Base-by-base conservation (phyloP, 2,888 invertebrate species). In the Nomada fabriciana region DNA sequence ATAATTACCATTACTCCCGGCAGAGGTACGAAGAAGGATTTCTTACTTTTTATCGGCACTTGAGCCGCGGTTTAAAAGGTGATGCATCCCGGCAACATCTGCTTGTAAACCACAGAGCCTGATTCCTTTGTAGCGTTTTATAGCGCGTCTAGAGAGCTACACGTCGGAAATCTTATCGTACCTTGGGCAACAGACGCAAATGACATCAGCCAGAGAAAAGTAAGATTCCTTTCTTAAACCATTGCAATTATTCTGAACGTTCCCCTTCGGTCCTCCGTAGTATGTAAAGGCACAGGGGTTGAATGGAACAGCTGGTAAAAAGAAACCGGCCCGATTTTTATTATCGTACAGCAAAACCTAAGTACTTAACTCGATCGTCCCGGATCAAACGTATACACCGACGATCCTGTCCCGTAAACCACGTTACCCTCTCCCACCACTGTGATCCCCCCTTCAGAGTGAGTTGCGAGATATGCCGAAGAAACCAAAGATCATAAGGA, bases 301-400 rank as follows among this genome's bases (percentile, higher is more conserved):
- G 55, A 2, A 2, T 52, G 47, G 75, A 42, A 52, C 55, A 50
- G 43, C 23, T 36, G 29, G 1, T 42, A 42, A n/a, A n/a, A 29
- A 23, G 43, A 23, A 36, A 43, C 77, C 72, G 79, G 85, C 81
- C 73, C 82, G 85, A 80, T 88, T 86, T 88, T 88, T 85, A 88
- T 86, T 89, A 81, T 76, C 76, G 83, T 89, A 83, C 89, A 82
- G 76, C 84, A 83, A 86, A 86, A 85, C 89, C 89, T 89, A 88
- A 89, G 89, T 88, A 81, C 84, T 84, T 89, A 89, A 89, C 85
- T 89, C 86, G 85, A 89, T 89, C 89, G 88, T 79, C 82, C 85
- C 82, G 83, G 87, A 82, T 85, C 83, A 86, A 88, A 86, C 36
- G 36, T 36, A 88, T 82, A 83, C 85, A 86, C 84, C 78, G 80